Conservation (phyloP, 2,888 invertebrate species). For the Blera fallax region DNA sequence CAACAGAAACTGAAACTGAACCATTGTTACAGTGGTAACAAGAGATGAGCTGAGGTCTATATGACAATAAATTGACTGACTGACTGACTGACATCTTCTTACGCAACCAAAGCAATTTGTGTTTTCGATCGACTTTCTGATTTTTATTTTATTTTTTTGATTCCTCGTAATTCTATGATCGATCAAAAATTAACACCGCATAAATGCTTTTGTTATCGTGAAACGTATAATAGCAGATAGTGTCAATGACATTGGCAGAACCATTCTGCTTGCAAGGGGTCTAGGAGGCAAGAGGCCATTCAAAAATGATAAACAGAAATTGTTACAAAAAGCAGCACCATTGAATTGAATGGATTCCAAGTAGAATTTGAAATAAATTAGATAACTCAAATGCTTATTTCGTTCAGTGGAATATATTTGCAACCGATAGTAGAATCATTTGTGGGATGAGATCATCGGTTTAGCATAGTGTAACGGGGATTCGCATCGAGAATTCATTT, state of each 20-base stretch:
- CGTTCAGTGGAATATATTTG: conserved; percentile 14
- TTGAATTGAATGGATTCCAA: conserved; percentile 14
- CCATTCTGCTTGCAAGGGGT: background rate
- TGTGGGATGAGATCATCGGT: conserved; percentile 30
- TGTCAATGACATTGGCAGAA: conserved; percentile 37
- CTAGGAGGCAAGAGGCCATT: background rate
- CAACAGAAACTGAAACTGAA: conserved; percentile 29
- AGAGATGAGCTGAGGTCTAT: background rate
- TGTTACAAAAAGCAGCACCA: conserved; percentile 32
- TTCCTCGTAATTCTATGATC: conserved; percentile 20
- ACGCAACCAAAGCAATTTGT: conserved; percentile 34
- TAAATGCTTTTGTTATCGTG: background rate
- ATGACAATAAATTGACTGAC: too few relatives aligned
- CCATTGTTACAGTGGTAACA: conserved; percentile 12
- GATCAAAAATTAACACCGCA: conserved; percentile 24
- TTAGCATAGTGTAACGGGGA: conserved; percentile 42
- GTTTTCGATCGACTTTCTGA: conserved; percentile 7
- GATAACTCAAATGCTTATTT: conserved; percentile 27
- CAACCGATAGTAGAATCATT: background rate
- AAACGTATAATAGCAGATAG: conserved; percentile 7
- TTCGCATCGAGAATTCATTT: conserved; percentile 29
- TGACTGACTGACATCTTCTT: too few relatives aligned
- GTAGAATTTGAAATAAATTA: conserved; percentile 24
- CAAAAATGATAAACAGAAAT: conserved; percentile 5
- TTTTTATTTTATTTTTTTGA: background rate